These are phyloP conservation scores for Amblyraja radiata DNA, from an alignment of 2,797 vertebrate species.

Conservation along the genomic window DNA sequence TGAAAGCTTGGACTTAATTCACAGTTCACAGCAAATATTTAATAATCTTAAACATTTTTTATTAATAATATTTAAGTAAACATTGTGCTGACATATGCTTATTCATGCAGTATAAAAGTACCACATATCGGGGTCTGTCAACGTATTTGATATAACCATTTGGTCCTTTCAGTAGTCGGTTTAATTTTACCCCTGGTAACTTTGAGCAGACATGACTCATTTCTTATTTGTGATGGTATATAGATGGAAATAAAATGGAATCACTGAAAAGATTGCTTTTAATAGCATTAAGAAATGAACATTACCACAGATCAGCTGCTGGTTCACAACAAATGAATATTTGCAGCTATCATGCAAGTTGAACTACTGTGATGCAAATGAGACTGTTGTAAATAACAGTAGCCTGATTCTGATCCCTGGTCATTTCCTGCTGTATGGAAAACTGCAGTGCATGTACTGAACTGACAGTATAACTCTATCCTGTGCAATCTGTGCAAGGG, in stretches of 20 bases:
- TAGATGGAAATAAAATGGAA: not conserved
- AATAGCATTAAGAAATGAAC: not conserved
- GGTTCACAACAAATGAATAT: slow-evolving; percentile 27
- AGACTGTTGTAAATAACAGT: slow-evolving; percentile 31
- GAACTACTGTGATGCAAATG: slow-evolving; percentile 35
- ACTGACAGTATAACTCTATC: slow-evolving; percentile 23
- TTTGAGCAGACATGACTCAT: not conserved
- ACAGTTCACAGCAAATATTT: not conserved
- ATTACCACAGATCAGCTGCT: slow-evolving; percentile 22
- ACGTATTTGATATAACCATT: not conserved
- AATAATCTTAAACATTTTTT: not conserved
- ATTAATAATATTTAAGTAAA: slow-evolving; percentile 9
- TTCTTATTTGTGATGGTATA: not conserved
- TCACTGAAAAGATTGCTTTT: not conserved
- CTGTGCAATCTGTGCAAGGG: not conserved
- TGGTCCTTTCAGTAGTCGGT: not conserved
- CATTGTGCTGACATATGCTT: not conserved
- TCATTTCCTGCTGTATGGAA: slow-evolving; percentile 31
- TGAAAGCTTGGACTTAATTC: not conserved
- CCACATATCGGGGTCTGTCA: not conserved
- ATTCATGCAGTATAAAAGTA: not conserved
- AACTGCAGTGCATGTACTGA: slow-evolving; percentile 26
- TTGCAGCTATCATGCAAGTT: slow-evolving; percentile 28
- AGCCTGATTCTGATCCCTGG: slow-evolving; percentile 17
- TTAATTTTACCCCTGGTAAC: not conserved